Base-by-base conservation (phyloP, 2,888 invertebrate species). In the Watsonalla cultraria region DNA sequence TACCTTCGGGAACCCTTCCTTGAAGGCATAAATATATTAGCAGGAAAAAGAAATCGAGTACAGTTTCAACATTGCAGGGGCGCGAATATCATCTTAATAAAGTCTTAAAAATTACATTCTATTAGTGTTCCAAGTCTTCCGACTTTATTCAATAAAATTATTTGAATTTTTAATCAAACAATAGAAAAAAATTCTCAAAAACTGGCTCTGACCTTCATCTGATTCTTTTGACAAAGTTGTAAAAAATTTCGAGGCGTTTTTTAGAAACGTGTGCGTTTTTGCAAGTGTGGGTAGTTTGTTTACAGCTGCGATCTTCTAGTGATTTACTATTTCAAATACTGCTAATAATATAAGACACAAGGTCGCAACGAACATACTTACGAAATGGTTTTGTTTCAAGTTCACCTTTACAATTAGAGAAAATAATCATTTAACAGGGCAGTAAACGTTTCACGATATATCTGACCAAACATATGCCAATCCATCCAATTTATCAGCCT, bases 271-370 rank as follows among this genome's bases (percentile, higher is more conserved):
- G 67, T 55, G 59, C 59, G 64, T 76, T 74, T 81, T 80, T 71
- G 74, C 69, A 68, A 67, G 78, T 66, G 80, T 80, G 80, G 77
- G 83, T 69, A 72, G 78, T 72, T 68, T 86, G 82, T 83, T 82
- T 85, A 85, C 75, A 75, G 77, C 71, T 71, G 71, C 74, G 70
- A 70, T 74, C 72, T 68, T 64, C 70, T 58, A 67, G 77, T 82
- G 82, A 83, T 83, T 82, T 83, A 80, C 77, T 64, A 68, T 66
- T 64, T 61, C 60, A 66, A 66, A 65, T 74, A 72, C 61, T 64
- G 60, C 67, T 72, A 69, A 71, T 74, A 72, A 70, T 72, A 66
- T 61, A 65, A 59, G 68, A 72, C 60, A 65, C 80, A 84, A 84
- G 84, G 82, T 72, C 78, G 64, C 73, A 70, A 78, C 76, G 74